A percentile compares a stretch with the other conserved stretches of the same genome.
phyloP scores from a whole-genome alignment of 2,888 invertebrate species.

The Acheta domesticus region DNA sequence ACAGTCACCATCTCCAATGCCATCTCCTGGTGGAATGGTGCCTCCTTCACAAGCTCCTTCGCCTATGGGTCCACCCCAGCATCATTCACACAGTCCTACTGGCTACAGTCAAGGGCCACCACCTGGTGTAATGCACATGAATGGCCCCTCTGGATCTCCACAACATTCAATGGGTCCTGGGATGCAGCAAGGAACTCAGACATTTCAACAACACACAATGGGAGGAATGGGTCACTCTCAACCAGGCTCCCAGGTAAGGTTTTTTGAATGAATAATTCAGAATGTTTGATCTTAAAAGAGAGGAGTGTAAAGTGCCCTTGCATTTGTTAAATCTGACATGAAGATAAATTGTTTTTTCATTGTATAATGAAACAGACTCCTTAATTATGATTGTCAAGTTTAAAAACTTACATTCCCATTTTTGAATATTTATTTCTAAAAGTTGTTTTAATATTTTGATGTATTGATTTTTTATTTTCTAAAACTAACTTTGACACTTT shows the following conservation, averaged over 20 bases:
- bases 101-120: conserved; percentile 45
- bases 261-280: background rate
- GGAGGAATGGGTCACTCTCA: conserved; percentile 56
- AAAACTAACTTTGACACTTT: background rate
- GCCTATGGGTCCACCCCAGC: conserved; percentile 52
- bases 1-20: conserved; percentile 57
- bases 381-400: too few species aligned
- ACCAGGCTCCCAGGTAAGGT: conserved; percentile 44
- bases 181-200: conserved; percentile 32
- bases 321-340: too few species aligned
- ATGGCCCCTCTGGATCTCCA: conserved; percentile 40
- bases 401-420: too few species aligned
- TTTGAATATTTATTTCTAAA: background rate
- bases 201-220: conserved; percentile 36
- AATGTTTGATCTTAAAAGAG: too few species aligned
- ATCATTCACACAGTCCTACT: conserved; percentile 47
- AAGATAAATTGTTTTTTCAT: too few species aligned
- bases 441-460: conserved; percentile 4
- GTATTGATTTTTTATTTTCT: background rate
- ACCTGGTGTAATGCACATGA: conserved; percentile 43
- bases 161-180: conserved; percentile 48
- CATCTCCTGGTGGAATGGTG: conserved; percentile 60
- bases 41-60: conserved; percentile 57
- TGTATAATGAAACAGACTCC: too few species aligned
- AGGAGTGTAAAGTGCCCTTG: too few species aligned